Evolutionary conservation across 2,888 invertebrate species (phyloP).

Genomic region (Drosophila borborema): DNA sequence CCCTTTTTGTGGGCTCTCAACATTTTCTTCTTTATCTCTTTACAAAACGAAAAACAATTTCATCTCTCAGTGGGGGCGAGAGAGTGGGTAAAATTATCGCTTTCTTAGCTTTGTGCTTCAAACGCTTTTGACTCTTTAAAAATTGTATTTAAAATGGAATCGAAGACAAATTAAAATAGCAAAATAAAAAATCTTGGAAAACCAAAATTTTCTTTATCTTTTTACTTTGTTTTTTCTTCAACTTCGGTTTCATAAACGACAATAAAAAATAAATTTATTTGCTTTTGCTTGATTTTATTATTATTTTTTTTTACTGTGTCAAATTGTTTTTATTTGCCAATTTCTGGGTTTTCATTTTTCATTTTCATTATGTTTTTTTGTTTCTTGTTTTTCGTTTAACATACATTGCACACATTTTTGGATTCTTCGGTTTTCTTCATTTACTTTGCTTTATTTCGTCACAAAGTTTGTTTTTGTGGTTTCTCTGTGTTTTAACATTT

Average conservation of each 20-base stretch:
- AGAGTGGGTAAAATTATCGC: slow-evolving; percentile 2
- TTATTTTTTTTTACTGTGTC: slow-evolving; percentile 27
- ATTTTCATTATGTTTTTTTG: slow-evolving; percentile 19
- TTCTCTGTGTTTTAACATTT: slow-evolving; percentile 38
- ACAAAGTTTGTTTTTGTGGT: slow-evolving; percentile 34
- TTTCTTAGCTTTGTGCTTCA: slow-evolving; percentile 54
- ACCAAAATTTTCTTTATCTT: slow-evolving; percentile 23
- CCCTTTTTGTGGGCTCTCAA: neutral
- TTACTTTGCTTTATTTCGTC: slow-evolving; percentile 34
- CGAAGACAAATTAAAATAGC: slow-evolving; percentile 29
- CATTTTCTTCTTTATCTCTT: slow-evolving; percentile 31
- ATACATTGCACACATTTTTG: slow-evolving; percentile 70
- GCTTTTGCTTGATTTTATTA: slow-evolving; percentile 31
- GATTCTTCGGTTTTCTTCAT: slow-evolving; percentile 28
- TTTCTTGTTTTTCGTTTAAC: slow-evolving; percentile 27
- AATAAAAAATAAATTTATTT: slow-evolving; percentile 28
- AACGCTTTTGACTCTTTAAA: slow-evolving; percentile 28
- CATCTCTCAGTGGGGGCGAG: neutral
- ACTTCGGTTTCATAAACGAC: slow-evolving; percentile 9
- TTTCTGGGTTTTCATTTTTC: slow-evolving; percentile 31
- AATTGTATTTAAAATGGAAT: slow-evolving; percentile 20
- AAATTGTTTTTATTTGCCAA: slow-evolving; percentile 47
- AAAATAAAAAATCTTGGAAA: slow-evolving; percentile 27
- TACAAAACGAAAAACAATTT: slow-evolving; percentile 22
- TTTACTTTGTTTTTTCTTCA: neutral